Evolutionary conservation across 2,113 vertebrate species (phyloP), one percentile per base, ranked within the genome.

Genomic region (Electrona antarctica): DNA sequence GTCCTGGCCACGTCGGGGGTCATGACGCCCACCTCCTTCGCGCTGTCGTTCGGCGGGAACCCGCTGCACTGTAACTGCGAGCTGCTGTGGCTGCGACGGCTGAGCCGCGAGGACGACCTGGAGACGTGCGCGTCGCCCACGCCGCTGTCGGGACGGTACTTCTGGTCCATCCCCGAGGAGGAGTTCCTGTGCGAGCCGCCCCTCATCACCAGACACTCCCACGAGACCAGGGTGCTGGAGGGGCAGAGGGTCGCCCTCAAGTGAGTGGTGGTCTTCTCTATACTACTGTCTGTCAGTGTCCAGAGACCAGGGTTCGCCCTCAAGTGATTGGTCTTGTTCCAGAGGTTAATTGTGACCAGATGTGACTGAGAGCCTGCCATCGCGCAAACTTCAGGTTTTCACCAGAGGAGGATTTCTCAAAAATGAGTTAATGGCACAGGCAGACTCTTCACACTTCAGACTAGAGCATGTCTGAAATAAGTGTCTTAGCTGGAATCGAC

Each of bases 21-120:
- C 79, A 86, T 98, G 84, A 95, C 88, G 67, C 82, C 96, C 6
- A 91, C 95, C 0, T 94, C 95, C 0, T 99, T 99, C n/a, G 96
- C 95, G 0, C 86, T 99, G 88, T 98, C 97, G 63, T 99, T 99
- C 3, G 98, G 98, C 13, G 98, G 98, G 60, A 99, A 99, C 84
- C 98, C 98, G n/a, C 92, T 99, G 74, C 98, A 99, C 77, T 99
- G 98, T 87, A 99, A 99, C 91, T 99, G 98, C 54, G 98, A 99
- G 86, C 88, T 99, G 9, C 86, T 99, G 68, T 99, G 98, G 98
- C 91, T 99, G 86, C 92, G 98, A 50, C 91, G 98, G 15, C 91
- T 99, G n/a, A 95, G 94, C n/a, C 90, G 97, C 59, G 97, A 98
- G 79, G 97, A 99, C 0, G 97, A 99, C 89, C 85, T 99, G 88